phyloP scores from a whole-genome alignment of 2,113 vertebrate species.

The Panurus biarmicus region DNA sequence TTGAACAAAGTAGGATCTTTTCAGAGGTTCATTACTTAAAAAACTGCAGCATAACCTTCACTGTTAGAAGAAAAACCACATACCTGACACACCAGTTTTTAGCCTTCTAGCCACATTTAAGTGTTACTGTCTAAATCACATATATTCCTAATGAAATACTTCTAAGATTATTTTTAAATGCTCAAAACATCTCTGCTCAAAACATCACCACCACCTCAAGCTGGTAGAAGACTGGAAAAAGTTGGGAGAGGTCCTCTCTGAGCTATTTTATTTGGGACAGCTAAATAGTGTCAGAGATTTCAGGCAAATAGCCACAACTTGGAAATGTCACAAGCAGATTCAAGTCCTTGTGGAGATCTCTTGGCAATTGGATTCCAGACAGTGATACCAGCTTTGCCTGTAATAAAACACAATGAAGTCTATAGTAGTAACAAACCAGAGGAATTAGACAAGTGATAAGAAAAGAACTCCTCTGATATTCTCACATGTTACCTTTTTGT shows the following conservation, averaged over 20 bases:
- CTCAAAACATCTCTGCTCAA: not conserved
- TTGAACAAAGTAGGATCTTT: not conserved
- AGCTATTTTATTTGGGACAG: not conserved
- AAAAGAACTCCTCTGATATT: not conserved
- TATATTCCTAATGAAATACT: not conserved
- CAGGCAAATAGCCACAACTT: not conserved
- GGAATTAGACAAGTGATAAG: not conserved
- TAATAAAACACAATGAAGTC: not conserved
- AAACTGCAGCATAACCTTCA: not conserved
- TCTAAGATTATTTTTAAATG: not conserved
- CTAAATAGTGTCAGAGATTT: not conserved
- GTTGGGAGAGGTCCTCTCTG: not conserved
- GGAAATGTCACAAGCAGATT: not conserved
- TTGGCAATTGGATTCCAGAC: not conserved
- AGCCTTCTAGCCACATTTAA: not conserved
- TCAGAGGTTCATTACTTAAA: not conserved
- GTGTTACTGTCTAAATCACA: not conserved
- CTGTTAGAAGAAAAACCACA: not conserved
- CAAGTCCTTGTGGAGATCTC: not conserved
- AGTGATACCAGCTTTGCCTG: not conserved
- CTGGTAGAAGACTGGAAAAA: not conserved
- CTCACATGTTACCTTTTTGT: not conserved
- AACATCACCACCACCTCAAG: not conserved
- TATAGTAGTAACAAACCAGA: not conserved
- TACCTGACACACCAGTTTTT: not conserved